Conservation (phyloP, 2,113 vertebrate genomes). For the Tachysurus vachellii region DNA sequence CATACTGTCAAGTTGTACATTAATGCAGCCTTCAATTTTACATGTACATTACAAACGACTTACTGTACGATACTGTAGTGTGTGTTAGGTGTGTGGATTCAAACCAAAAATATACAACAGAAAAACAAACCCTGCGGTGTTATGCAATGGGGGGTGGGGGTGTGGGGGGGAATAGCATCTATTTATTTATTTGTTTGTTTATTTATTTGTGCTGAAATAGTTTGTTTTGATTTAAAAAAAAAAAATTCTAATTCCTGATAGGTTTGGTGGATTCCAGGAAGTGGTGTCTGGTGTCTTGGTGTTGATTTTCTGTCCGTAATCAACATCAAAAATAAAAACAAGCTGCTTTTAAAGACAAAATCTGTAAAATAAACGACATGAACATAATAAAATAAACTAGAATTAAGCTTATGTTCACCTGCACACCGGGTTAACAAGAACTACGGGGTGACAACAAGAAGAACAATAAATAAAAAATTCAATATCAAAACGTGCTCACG, state of each 20-base stretch:
- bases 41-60: neutral
- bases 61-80: neutral
- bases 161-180: too few species aligned
- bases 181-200: neutral
- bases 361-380: neutral
- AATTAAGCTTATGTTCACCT: neutral
- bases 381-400: neutral
- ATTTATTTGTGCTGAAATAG: neutral
- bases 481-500: constrained; percentile 55
- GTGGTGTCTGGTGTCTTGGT: too few species aligned
- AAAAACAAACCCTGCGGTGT: neutral
- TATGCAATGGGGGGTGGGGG: neutral
- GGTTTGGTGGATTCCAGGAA: neutral
- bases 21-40: neutral
- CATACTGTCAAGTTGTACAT: neutral
- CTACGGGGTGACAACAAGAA: constrained; percentile 1
- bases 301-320: neutral
- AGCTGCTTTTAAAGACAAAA: neutral
- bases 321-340: neutral
- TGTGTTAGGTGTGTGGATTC: neutral
- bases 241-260: too few species aligned
- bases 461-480: constrained; percentile 68
- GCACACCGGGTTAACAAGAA: neutral
- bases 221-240: neutral
- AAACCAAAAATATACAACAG: neutral